phyloP scores from a whole-genome alignment of 2,888 invertebrate species.

The Amphimallon solstitiale region DNA sequence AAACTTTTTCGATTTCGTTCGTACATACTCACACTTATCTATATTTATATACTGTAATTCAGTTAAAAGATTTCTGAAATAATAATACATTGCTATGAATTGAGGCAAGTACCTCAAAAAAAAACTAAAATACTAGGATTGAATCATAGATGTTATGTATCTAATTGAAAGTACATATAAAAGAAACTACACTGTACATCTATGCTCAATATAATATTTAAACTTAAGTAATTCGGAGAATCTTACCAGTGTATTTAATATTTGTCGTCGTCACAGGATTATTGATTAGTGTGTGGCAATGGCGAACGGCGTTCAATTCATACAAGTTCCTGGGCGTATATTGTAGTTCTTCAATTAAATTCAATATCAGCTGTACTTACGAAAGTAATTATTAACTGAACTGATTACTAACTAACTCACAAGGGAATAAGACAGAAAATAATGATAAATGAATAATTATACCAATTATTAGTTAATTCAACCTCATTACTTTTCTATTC shows the following conservation, averaged over 20 bases:
- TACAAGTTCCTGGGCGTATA: too few relatives aligned
- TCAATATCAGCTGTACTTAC: too few relatives aligned
- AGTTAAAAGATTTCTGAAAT: conserved; percentile 28
- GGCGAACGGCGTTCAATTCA: too few relatives aligned
- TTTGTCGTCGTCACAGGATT: background rate
- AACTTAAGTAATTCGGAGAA: background rate
- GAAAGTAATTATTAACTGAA: too few relatives aligned
- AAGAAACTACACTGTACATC: conserved; percentile 7
- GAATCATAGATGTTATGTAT: conserved; percentile 23
- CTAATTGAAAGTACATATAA: background rate
- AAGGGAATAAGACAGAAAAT: too few relatives aligned
- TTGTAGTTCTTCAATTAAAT: too few relatives aligned
- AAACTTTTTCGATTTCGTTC: conserved; percentile 18
- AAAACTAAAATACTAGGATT: background rate
- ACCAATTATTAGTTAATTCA: too few relatives aligned
- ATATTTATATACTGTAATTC: conserved; percentile 17
- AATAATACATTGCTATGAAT: conserved; percentile 11
- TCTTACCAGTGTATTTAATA: background rate
- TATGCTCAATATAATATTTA: conserved; percentile 11
- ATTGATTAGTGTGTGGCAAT: too few relatives aligned
- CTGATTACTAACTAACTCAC: too few relatives aligned
- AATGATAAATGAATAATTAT: too few relatives aligned
- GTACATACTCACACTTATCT: conserved; percentile 25
- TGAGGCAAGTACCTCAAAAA: background rate
- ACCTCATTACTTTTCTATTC: too few relatives aligned